Conservation (phyloP, 2,113 vertebrate genomes). For the Solea senegalensis region DNA sequence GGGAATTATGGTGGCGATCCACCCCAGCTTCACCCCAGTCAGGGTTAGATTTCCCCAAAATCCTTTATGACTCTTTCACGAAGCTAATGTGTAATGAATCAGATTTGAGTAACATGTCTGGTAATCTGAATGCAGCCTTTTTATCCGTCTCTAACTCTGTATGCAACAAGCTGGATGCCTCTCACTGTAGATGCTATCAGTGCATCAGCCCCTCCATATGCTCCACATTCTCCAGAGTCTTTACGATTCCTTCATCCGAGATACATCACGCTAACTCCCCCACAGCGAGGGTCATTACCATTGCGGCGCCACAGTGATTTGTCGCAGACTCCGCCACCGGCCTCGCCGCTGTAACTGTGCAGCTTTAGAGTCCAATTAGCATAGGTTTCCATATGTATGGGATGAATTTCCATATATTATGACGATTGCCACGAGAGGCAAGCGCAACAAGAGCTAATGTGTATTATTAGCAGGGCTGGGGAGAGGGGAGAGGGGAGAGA, state of each 20-base stretch:
- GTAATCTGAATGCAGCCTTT: too few relatives aligned
- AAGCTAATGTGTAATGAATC: too few relatives aligned
- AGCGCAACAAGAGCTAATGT: conserved; percentile 36
- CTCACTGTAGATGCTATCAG: conserved; percentile 4
- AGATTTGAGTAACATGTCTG: too few relatives aligned
- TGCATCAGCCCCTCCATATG: neutral
- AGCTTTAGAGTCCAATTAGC: conserved; percentile 70
- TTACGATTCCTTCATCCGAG: conserved; percentile 10
- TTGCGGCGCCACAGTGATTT: conserved; percentile 48
- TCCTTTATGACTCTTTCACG: too few relatives aligned
- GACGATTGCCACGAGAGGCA: conserved; percentile 14
- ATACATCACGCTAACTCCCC: conserved; percentile 34
- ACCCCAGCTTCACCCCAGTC: too few relatives aligned
- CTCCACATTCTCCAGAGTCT: neutral
- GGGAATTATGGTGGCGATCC: too few relatives aligned
- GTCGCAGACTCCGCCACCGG: conserved; percentile 40
- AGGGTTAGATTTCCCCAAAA: too few relatives aligned
- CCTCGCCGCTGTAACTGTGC: conserved; percentile 58
- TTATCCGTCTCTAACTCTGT: neutral
- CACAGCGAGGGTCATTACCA: conserved; percentile 41
- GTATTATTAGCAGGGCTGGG: conserved; percentile 32
- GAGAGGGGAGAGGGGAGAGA: neutral
- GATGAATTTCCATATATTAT: conserved; percentile 53
- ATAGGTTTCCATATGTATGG: conserved; percentile 62
- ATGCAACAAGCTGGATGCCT: conserved; percentile 2